phyloP scores from a whole-genome alignment of 92 coral and sea anemone species.

The Paramuricea clavata region DNA sequence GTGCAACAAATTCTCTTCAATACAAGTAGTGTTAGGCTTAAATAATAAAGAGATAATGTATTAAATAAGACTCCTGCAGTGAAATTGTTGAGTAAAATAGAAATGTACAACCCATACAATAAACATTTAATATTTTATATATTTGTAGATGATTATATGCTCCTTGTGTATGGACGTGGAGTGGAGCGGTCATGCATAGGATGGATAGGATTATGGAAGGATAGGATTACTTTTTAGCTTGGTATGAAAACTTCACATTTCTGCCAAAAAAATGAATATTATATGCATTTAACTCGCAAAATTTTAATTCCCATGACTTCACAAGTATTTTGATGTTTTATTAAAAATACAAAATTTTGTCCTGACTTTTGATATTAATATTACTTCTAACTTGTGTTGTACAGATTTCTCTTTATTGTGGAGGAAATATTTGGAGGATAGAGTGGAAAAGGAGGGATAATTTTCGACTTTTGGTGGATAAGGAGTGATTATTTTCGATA shows the following conservation, averaged over 20 bases:
- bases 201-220: constrained; percentile 36
- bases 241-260: constrained; percentile 47
- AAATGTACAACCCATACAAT: neutral
- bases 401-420: constrained; percentile 37
- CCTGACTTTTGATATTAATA: constrained; percentile 19
- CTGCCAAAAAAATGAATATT: constrained; percentile 6
- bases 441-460: constrained; percentile 29
- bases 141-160: constrained; percentile 36
- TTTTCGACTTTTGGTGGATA: constrained; percentile 14
- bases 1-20: neutral
- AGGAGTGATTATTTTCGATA: neutral
- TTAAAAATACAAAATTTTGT: neutral
- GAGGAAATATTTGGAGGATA: constrained; percentile 25
- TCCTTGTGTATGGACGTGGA: constrained; percentile 41
- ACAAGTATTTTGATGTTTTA: neutral
- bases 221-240: constrained; percentile 33
- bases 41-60: no score
- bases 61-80: no score
- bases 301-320: neutral
- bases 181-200: constrained; percentile 25
- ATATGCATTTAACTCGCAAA: neutral
- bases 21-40: neutral
- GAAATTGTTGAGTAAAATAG: no score
- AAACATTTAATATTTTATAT: constrained; percentile 36
- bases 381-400: constrained; percentile 52